Evolutionary conservation across 2,797 vertebrate species (phyloP).

Genomic region (Cetoscarus ocellatus): DNA sequence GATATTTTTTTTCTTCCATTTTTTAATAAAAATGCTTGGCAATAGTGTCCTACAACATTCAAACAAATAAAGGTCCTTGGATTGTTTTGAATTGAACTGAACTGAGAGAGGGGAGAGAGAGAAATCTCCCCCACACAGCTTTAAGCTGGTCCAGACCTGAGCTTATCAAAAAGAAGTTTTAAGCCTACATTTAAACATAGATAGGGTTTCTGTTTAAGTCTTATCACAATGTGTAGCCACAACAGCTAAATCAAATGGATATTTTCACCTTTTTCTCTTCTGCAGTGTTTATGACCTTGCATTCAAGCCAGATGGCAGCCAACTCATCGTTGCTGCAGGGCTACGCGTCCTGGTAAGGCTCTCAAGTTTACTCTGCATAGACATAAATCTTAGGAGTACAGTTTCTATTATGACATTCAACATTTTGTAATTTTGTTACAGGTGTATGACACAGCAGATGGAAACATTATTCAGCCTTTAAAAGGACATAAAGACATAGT

Average conservation of each 20-base stretch:
- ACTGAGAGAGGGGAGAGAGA: too few species aligned
- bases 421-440: slow-evolving; percentile 64
- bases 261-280: slow-evolving; percentile 16
- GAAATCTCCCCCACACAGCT: too few species aligned
- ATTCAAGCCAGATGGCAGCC: slow-evolving; percentile 97
- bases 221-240: background rate
- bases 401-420: background rate
- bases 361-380: slow-evolving; percentile 13
- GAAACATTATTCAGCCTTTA: slow-evolving; percentile 93
- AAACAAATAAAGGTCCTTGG: too few species aligned
- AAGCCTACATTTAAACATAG: too few species aligned
- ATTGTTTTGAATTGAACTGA: too few species aligned
- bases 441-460: slow-evolving; percentile 97
- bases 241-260: background rate
- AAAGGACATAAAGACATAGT: slow-evolving; percentile 98
- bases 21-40: too few species aligned
- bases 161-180: too few species aligned
- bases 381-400: slow-evolving; percentile 11
- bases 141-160: too few species aligned
- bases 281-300: slow-evolving; percentile 95
- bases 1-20: too few species aligned
- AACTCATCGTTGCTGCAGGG: slow-evolving; percentile 95
- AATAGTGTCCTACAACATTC: too few species aligned
- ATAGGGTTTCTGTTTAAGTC: too few species aligned
- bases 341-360: slow-evolving; percentile 92